These are phyloP conservation scores for Chymomyza amoena DNA, from an alignment of 2,888 invertebrate genomes.

Conservation along the genomic window DNA sequence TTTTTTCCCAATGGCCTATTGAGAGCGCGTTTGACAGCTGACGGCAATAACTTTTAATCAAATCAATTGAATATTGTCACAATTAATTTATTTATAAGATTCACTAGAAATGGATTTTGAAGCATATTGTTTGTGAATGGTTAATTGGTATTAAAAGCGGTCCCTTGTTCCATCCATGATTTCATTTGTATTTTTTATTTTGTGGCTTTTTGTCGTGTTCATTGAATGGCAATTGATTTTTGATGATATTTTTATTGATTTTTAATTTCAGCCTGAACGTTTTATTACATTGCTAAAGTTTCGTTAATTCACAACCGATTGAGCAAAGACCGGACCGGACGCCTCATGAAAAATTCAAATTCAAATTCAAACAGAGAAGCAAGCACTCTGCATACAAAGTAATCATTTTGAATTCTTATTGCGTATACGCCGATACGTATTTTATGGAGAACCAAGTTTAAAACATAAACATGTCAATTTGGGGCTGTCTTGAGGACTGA, in stretches of 20 bases:
- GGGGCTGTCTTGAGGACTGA: neutral
- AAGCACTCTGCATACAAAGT: slow-evolving; percentile 32
- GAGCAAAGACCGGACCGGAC: slow-evolving; percentile 19
- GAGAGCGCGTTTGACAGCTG: slow-evolving; percentile 53
- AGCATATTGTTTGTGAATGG: slow-evolving; percentile 37
- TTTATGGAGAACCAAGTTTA: neutral
- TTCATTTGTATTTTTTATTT: neutral
- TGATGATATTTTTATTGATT: slow-evolving; percentile 62
- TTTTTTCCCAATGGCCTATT: neutral
- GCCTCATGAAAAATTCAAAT: slow-evolving; percentile 49
- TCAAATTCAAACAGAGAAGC: neutral
- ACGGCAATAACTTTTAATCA: slow-evolving; percentile 72
- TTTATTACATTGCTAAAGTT: slow-evolving; percentile 39
- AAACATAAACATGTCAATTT: neutral
- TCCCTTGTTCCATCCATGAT: neutral
- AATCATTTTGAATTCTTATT: slow-evolving; percentile 3
- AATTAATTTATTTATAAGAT: slow-evolving; percentile 76
- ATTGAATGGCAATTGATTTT: slow-evolving; percentile 57
- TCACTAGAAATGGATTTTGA: slow-evolving; percentile 28
- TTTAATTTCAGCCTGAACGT: slow-evolving; percentile 59
- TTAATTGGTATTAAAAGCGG: slow-evolving; percentile 28
- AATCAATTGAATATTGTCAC: slow-evolving; percentile 77
- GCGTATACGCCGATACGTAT: neutral
- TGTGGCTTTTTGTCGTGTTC: slow-evolving; percentile 13
- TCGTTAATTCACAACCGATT: slow-evolving; percentile 1